phyloP scores from a whole-genome alignment of 92 coral and sea anemone genomes.

The Hydrozoanthus gracilis region DNA sequence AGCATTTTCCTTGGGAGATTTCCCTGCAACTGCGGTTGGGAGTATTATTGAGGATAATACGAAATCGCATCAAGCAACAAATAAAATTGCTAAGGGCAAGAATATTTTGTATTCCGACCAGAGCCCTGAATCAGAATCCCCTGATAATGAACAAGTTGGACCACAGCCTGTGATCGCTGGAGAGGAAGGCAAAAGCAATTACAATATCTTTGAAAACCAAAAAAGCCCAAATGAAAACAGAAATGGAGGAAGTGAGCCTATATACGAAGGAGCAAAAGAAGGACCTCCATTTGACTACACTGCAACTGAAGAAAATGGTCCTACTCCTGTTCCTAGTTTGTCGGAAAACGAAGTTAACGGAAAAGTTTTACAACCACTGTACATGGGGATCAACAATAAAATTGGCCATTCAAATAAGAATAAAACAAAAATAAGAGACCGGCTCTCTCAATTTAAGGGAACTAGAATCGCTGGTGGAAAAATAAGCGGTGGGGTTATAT shows the following conservation, averaged over 20 bases:
- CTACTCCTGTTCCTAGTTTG: neutral
- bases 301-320: neutral
- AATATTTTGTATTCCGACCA: conserved; percentile 27
- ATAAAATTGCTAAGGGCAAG: neutral
- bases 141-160: neutral
- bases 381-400: neutral
- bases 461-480: conserved; percentile 86
- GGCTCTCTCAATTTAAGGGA: conserved; percentile 55
- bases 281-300: neutral
- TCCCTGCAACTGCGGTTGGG: neutral
- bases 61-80: neutral
- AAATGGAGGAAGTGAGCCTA: conserved; percentile 7
- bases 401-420: neutral
- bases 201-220: neutral
- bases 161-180: conserved; percentile 15
- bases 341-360: neutral
- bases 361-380: conserved; percentile 27
- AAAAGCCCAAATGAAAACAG: neutral
- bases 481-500: conserved; percentile 91
- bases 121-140: conserved; percentile 25
- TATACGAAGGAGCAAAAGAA: neutral
- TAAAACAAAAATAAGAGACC: neutral
- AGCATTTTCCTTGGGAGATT: neutral
- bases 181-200: neutral
- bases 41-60: neutral